These are phyloP conservation scores for Pteria penguin DNA, from an alignment of 2,888 invertebrate genomes.

Conservation along the genomic window DNA sequence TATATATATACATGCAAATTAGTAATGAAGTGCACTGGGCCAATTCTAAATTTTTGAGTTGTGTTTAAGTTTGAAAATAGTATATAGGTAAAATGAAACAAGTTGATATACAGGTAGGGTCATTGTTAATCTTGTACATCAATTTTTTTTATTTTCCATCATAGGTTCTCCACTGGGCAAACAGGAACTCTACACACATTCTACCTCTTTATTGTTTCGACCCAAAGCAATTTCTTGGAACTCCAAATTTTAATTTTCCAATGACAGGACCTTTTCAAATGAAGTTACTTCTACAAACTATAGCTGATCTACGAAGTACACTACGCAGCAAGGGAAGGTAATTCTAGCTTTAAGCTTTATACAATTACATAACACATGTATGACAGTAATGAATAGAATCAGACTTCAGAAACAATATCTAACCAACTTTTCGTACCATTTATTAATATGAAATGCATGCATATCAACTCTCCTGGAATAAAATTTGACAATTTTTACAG, in stretches of 20 bases:
- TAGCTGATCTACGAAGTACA: constrained; percentile 62
- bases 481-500: background rate
- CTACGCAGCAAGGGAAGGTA: constrained; percentile 66
- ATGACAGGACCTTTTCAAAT: constrained; percentile 70
- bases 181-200: constrained; percentile 62
- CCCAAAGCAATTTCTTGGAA: constrained; percentile 67
- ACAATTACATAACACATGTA: background rate
- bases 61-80: too few relatives aligned
- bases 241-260: constrained; percentile 68
- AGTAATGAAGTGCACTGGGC: too few relatives aligned
- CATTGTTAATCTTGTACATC: too few relatives aligned
- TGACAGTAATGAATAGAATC: background rate
- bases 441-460: background rate
- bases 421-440: background rate
- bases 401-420: background rate
- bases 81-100: too few relatives aligned
- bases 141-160: constrained; percentile 15
- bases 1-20: too few relatives aligned
- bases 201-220: constrained; percentile 76
- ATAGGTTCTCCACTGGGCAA: constrained; percentile 67
- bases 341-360: background rate
- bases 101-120: too few relatives aligned
- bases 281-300: constrained; percentile 68
- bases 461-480: background rate
- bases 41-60: too few relatives aligned